Conservation (phyloP, 1,140 invertebrate species). For the Solen grandis region DNA sequence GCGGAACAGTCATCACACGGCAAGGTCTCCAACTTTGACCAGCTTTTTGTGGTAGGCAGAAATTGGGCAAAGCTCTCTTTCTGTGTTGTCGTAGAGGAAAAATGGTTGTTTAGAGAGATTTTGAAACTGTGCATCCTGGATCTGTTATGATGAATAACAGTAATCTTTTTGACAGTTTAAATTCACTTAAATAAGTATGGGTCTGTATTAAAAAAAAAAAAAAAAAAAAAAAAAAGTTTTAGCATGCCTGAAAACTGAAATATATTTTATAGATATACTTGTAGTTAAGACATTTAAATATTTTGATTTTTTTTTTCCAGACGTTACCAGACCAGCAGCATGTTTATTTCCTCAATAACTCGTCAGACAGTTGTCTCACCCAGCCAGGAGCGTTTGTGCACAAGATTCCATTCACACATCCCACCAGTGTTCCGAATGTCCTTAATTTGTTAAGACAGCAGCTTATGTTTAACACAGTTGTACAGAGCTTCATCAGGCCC, state of each 20-base stretch:
- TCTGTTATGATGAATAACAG: no score
- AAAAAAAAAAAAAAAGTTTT: no score
- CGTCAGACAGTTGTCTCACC: constrained; percentile 82
- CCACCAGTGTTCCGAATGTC: constrained; percentile 94
- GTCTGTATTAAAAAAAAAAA: no score
- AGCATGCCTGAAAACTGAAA: no score
- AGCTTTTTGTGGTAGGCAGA: constrained; percentile 74
- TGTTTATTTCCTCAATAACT: constrained; percentile 95
- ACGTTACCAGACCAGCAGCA: constrained; percentile 95
- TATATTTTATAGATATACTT: no score
- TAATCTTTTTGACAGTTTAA: no score
- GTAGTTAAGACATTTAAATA: no score
- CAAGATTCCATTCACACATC: constrained; percentile 95
- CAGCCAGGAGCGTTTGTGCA: constrained; percentile 91
- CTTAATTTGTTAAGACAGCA: constrained; percentile 93
- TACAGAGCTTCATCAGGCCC: constrained; percentile 92
- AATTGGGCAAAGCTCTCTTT: no score
- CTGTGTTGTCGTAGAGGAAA: no score
- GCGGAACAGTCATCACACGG: constrained; percentile 86
- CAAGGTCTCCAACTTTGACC: constrained; percentile 59
- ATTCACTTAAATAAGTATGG: no score
- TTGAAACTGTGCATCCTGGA: no score
- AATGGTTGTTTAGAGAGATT: no score
- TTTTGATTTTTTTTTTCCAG: constrained; percentile 84
- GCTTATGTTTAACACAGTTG: constrained; percentile 93